These are phyloP conservation scores for Hyppa rectilinea DNA, from an alignment of 2,888 invertebrate species.

Conservation along the genomic window DNA sequence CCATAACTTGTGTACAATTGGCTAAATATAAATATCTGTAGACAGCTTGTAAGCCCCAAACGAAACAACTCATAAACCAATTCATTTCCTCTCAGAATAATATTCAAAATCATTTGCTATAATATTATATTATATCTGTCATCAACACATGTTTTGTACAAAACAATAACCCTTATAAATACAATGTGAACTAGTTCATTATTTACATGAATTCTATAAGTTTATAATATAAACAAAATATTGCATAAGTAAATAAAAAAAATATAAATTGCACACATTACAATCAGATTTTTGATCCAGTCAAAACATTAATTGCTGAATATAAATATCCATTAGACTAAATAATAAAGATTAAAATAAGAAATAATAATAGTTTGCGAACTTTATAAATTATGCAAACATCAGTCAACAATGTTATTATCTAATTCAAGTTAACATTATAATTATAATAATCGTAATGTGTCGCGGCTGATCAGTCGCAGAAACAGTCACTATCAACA, in stretches of 20 bases:
- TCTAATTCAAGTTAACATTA: conserved; percentile 62
- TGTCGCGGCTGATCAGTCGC: conserved; percentile 41
- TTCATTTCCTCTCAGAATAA: conserved; percentile 65
- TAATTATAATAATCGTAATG: conserved; percentile 49
- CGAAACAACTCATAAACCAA: conserved; percentile 58
- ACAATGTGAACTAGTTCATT: conserved; percentile 72
- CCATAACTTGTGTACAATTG: conserved; percentile 59
- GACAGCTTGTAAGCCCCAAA: conserved; percentile 55
- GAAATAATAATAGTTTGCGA: conserved; percentile 79
- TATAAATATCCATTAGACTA: conserved; percentile 71
- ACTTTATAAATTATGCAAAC: conserved; percentile 85
- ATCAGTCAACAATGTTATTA: conserved; percentile 79
- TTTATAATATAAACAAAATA: conserved; percentile 69
- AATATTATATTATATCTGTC: conserved; percentile 67
- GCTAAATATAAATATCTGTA: conserved; percentile 62
- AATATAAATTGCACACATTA: conserved; percentile 83
- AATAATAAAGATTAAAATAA: conserved; percentile 76
- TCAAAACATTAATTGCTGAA: conserved; percentile 81
- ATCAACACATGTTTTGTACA: conserved; percentile 78
- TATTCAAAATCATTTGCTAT: conserved; percentile 68
- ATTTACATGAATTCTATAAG: conserved; percentile 77
- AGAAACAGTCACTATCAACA: conserved; percentile 38
- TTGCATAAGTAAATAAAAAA: conserved; percentile 75
- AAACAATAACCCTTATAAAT: conserved; percentile 80
- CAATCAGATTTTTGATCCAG: conserved; percentile 89